phyloP scores from a whole-genome alignment of 2,113 vertebrate species.

The Pseudorectes ferrugineus region DNA sequence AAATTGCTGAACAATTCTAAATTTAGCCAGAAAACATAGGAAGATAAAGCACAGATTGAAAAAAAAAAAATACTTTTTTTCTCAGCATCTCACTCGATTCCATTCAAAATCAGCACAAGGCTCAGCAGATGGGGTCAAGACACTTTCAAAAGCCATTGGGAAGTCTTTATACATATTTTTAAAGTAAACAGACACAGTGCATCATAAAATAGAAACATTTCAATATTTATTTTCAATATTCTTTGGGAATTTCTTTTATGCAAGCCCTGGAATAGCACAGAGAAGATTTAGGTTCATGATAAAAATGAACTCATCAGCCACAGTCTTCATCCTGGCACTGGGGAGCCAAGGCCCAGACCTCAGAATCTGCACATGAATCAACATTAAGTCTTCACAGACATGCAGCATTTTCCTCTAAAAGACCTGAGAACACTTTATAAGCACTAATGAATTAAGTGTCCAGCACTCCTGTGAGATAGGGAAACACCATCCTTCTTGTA shows the following conservation, averaged over 20 bases:
- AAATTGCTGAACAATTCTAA: neutral
- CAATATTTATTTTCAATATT: neutral
- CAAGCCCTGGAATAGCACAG: neutral
- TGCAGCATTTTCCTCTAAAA: neutral
- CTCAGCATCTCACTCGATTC: neutral
- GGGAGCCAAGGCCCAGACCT: neutral
- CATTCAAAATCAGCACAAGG: neutral
- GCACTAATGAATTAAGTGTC: conserved; percentile 43
- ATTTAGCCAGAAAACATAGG: neutral
- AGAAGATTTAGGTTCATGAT: neutral
- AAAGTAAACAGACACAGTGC: neutral
- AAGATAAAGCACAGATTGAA: neutral
- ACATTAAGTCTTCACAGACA: neutral
- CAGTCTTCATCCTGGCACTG: neutral
- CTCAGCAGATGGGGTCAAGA: neutral
- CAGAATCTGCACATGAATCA: conserved; percentile 23
- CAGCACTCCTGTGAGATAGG: neutral
- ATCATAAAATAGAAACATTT: neutral
- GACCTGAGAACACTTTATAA: conserved; percentile 23
- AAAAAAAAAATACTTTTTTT: neutral
- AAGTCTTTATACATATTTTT: neutral
- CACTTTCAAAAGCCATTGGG: neutral
- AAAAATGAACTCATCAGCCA: neutral
- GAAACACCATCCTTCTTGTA: conserved; percentile 26
- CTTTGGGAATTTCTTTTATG: neutral